phyloP scores from a whole-genome alignment of 2,888 invertebrate genomes.

The Endomychus coccineus region DNA sequence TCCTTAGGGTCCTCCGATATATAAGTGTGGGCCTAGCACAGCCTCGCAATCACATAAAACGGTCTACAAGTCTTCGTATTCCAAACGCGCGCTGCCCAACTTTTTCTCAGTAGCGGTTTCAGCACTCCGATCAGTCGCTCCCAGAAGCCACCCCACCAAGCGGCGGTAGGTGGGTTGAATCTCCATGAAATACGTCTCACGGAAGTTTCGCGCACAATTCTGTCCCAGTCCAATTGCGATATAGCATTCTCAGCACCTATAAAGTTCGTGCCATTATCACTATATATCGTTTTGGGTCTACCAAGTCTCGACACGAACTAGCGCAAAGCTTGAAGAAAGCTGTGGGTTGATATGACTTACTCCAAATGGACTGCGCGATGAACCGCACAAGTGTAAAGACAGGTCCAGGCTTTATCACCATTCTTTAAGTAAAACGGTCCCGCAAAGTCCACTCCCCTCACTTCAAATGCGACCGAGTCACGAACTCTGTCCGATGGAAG shows the following conservation, averaged over 20 bases:
- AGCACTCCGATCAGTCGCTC: constrained; percentile 33
- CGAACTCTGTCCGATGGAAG: too few species aligned
- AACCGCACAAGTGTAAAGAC: constrained; percentile 23
- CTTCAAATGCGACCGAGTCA: too few species aligned
- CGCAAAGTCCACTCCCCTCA: constrained; percentile 37
- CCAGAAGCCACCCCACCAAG: constrained; percentile 10
- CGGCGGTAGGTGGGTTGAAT: constrained; percentile 17
- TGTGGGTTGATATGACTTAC: constrained; percentile 25
- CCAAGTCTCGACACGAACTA: constrained; percentile 34
- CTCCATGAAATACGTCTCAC: constrained; percentile 26
- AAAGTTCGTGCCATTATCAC: constrained; percentile 34
- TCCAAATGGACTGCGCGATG: constrained; percentile 39
- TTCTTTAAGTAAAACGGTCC: constrained; percentile 34
- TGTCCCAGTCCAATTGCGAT: constrained; percentile 26
- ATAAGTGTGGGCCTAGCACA: constrained; percentile 25
- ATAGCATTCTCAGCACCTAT: constrained; percentile 29
- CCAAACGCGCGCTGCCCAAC: constrained; percentile 30
- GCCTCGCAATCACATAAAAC: constrained; percentile 30
- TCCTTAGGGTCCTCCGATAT: constrained; percentile 17
- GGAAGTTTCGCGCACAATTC: constrained; percentile 18
- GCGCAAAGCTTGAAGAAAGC: constrained; percentile 31
- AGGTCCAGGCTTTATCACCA: constrained; percentile 30
- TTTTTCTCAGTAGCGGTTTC: constrained; percentile 35
- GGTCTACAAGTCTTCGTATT: constrained; percentile 27
- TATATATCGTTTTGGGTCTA: constrained; percentile 29